These are phyloP conservation scores for Chouioia cunea DNA, from an alignment of 2,888 invertebrate species.

Conservation along the genomic window DNA sequence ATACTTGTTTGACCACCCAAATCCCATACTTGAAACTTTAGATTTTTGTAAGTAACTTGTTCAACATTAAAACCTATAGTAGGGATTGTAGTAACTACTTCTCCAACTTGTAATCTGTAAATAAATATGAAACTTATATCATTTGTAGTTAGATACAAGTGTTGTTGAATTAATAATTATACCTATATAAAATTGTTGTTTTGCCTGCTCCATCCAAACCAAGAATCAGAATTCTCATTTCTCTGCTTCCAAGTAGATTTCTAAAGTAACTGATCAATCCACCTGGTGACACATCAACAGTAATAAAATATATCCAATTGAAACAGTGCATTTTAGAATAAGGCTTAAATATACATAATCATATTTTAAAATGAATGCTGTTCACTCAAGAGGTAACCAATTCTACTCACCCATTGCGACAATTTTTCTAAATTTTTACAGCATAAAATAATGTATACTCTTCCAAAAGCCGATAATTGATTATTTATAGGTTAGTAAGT, in stretches of 20 bases:
- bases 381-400: neutral
- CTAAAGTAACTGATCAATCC: conserved; percentile 97
- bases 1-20: conserved; percentile 99
- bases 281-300: conserved; percentile 73
- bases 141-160: neutral
- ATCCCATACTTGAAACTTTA: conserved; percentile 99
- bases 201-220: conserved; percentile 99
- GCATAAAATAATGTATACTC: conserved; percentile 23
- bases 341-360: too few relatives aligned
- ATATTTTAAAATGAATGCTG: too few relatives aligned
- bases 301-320: neutral
- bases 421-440: conserved; percentile 21
- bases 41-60: conserved; percentile 98
- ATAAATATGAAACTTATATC: conserved; percentile 15
- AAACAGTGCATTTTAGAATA: neutral
- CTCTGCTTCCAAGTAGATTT: conserved; percentile 93
- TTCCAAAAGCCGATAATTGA: neutral
- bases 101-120: conserved; percentile 91
- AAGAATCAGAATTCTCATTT: conserved; percentile 97
- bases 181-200: conserved; percentile 96
- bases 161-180: neutral
- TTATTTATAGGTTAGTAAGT: conserved; percentile 20
- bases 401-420: conserved; percentile 37
- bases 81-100: conserved; percentile 98
- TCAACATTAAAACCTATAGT: conserved; percentile 99